Evolutionary conservation across 2,113 vertebrate species (phyloP).

Genomic region (Peucedramus taeniatus): DNA sequence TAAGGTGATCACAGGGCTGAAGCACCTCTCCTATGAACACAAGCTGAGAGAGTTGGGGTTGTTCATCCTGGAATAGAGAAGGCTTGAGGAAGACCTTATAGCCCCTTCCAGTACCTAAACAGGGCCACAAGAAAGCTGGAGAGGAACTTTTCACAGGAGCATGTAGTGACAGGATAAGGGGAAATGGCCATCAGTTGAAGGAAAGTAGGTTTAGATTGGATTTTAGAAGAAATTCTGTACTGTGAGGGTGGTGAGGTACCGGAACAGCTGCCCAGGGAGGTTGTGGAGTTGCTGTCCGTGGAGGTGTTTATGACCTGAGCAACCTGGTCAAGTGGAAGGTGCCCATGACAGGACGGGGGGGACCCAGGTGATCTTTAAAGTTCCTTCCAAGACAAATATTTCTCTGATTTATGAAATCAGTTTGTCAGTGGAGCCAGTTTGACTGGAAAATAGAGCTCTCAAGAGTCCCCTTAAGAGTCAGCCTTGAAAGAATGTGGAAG

Average conservation of each 20-base stretch:
- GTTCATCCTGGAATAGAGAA: background rate
- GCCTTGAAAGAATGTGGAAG: background rate
- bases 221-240: background rate
- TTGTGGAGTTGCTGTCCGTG: background rate
- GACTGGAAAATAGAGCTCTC: background rate
- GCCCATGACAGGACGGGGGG: rapidly evolving
- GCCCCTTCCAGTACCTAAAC: background rate
- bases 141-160: background rate
- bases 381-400: background rate
- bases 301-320: background rate
- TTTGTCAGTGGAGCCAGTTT: background rate
- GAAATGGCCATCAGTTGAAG: background rate
- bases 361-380: background rate
- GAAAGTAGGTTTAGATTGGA: background rate
- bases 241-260: background rate
- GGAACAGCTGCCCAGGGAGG: background rate
- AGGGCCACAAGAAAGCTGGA: background rate
- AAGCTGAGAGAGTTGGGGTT: background rate
- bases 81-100: background rate
- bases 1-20: background rate
- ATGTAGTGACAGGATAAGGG: background rate
- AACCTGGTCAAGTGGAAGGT: background rate
- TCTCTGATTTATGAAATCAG: background rate
- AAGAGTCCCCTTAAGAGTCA: background rate
- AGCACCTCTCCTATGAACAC: background rate